phyloP scores from a whole-genome alignment of 2,113 vertebrate genomes.

The Grus americana region DNA sequence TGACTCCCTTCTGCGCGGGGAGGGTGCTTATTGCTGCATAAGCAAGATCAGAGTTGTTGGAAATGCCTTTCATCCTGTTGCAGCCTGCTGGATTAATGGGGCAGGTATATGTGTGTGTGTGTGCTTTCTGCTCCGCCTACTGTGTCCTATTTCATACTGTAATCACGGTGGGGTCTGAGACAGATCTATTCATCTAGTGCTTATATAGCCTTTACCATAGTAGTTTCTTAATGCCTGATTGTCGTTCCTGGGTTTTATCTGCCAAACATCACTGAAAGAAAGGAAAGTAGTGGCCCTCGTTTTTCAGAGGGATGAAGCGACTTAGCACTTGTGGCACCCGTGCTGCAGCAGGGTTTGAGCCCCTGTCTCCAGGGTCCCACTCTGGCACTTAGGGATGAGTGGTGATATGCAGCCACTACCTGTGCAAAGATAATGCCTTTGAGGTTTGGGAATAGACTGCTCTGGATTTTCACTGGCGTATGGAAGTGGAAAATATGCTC shows the following conservation, averaged over 20 bases:
- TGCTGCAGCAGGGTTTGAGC: background rate
- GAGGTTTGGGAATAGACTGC: background rate
- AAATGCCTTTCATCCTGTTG: slow-evolving; percentile 12
- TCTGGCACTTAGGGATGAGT: background rate
- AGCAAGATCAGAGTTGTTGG: background rate
- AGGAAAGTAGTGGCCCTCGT: rapidly evolving
- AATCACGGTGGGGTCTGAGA: background rate
- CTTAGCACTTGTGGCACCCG: background rate
- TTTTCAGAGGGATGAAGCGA: background rate
- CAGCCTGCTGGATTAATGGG: slow-evolving; percentile 30
- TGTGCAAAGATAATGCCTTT: background rate
- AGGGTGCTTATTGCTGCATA: background rate
- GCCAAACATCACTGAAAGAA: background rate
- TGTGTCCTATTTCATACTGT: background rate
- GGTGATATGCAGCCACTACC: background rate
- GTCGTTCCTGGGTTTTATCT: background rate
- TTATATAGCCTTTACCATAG: background rate
- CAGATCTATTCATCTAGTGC: background rate
- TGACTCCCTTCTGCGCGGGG: background rate
- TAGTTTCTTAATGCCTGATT: background rate
- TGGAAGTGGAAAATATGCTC: background rate
- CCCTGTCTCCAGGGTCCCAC: background rate
- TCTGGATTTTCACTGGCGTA: background rate
- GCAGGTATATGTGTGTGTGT: background rate
- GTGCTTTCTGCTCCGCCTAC: background rate